Conservation (phyloP, 53 echinoderm and acorn worm genomes). For the Pentamera pediparva region DNA sequence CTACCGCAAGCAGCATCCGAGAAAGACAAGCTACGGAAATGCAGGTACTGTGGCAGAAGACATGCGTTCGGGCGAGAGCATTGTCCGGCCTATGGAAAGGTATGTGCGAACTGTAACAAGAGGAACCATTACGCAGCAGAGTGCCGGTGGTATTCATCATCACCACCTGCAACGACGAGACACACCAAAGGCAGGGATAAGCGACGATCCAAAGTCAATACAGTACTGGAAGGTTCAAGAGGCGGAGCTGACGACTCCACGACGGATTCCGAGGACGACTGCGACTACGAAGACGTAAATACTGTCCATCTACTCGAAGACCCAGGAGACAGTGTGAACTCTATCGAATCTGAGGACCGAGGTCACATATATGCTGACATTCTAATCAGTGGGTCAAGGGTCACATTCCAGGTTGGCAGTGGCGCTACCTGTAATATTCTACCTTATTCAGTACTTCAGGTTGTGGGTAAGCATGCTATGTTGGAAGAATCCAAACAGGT, state of each 20-base stretch:
- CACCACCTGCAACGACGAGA: no score
- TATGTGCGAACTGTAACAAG: no score
- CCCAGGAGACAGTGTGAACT: neutral
- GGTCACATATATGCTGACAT: slow-evolving; percentile 32
- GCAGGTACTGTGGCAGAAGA: no score
- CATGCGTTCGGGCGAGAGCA: no score
- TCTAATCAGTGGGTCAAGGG: neutral
- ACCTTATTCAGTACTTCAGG: slow-evolving; percentile 8
- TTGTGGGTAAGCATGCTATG: slow-evolving; percentile 25
- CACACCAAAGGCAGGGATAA: no score
- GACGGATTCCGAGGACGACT: no score
- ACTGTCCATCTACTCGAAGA: neutral
- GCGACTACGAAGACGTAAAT: slow-evolving; percentile 10
- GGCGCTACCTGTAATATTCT: slow-evolving; percentile 55
- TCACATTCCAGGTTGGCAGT: slow-evolving; percentile 55
- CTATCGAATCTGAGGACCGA: neutral
- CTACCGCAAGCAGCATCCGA: no score
- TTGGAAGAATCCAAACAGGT: slow-evolving; percentile 10
- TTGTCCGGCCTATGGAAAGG: no score
- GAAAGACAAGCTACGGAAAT: no score
- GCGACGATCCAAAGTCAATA: neutral
- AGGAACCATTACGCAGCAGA: no score
- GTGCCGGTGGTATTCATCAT: no score
- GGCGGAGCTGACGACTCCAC: no score
- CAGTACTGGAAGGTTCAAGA: neutral